phyloP scores from a whole-genome alignment of 2,888 invertebrate genomes.

The Hydraecia micacea region DNA sequence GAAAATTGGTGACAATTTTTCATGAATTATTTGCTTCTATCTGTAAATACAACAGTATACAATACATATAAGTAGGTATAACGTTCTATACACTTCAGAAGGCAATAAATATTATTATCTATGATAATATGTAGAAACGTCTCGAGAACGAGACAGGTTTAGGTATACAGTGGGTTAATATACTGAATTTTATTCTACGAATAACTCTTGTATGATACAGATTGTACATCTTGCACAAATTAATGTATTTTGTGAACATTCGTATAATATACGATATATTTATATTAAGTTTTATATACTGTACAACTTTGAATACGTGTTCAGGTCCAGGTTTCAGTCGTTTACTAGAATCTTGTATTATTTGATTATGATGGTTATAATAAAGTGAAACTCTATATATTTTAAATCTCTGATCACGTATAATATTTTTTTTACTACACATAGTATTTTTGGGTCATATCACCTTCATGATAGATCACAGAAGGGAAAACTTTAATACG shows the following conservation, averaged over 20 bases:
- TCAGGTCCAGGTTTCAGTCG: slow-evolving; percentile 68
- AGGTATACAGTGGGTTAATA: slow-evolving; percentile 67
- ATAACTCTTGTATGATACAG: slow-evolving; percentile 47
- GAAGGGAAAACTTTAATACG: slow-evolving; percentile 58
- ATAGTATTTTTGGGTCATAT: slow-evolving; percentile 30
- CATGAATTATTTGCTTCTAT: slow-evolving; percentile 33
- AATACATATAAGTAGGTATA: slow-evolving; percentile 53
- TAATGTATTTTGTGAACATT: slow-evolving; percentile 56
- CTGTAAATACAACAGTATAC: slow-evolving; percentile 55
- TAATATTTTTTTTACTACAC: slow-evolving; percentile 39
- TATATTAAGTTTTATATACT: slow-evolving; percentile 52
- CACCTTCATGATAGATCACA: slow-evolving; percentile 66
- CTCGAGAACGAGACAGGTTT: slow-evolving; percentile 71
- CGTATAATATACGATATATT: slow-evolving; percentile 39
- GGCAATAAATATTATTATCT: slow-evolving; percentile 67
- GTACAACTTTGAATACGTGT: slow-evolving; percentile 64
- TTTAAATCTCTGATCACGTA: slow-evolving; percentile 42
- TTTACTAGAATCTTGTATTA: slow-evolving; percentile 59
- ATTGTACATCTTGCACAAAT: slow-evolving; percentile 63
- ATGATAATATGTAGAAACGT: slow-evolving; percentile 68
- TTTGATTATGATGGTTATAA: slow-evolving; percentile 36
- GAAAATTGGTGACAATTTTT: slow-evolving; percentile 54
- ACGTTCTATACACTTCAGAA: slow-evolving; percentile 65
- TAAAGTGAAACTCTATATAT: slow-evolving; percentile 36
- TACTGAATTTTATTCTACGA: slow-evolving; percentile 69